Evolutionary conservation across 2,113 vertebrate species (phyloP).

Genomic region (Cebus imitator): DNA sequence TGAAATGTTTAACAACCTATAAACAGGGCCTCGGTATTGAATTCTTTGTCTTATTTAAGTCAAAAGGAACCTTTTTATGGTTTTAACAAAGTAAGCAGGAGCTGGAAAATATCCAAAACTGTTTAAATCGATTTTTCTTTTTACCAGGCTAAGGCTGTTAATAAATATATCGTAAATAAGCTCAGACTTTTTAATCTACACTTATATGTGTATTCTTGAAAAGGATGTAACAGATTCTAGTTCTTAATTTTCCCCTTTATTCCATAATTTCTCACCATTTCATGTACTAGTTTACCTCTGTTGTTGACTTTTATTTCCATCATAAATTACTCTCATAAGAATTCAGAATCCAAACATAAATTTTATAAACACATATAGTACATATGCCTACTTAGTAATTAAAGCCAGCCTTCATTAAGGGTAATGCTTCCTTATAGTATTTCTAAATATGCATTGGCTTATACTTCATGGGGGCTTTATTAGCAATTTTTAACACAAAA

Average conservation of each 20-base stretch:
- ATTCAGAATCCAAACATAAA: constrained; percentile 77
- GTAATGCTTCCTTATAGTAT: constrained; percentile 63
- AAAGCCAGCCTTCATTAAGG: constrained; percentile 77
- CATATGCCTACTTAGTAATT: constrained; percentile 65
- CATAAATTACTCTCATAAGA: constrained; percentile 81
- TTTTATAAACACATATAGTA: constrained; percentile 77
- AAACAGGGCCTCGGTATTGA: constrained; percentile 75
- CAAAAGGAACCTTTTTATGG: constrained; percentile 56
- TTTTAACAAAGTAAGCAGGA: constrained; percentile 66
- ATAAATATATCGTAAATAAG: constrained; percentile 78
- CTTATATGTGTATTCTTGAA: constrained; percentile 65
- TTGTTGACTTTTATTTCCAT: constrained; percentile 80
- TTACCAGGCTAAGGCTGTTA: constrained; percentile 75
- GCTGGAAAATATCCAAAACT: constrained; percentile 73
- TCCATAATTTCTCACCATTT: constrained; percentile 74
- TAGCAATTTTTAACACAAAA: constrained; percentile 39
- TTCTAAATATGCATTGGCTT: constrained; percentile 45
- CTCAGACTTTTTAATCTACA: constrained; percentile 67
- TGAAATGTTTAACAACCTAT: constrained; percentile 80
- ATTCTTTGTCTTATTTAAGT: constrained; percentile 64
- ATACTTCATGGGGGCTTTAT: constrained; percentile 14
- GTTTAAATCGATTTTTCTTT: constrained; percentile 71
- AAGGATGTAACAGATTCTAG: constrained; percentile 61
- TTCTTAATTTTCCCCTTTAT: constrained; percentile 69
- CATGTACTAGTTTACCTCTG: constrained; percentile 69